These are phyloP conservation scores for Calliphora vomitoria DNA, from an alignment of 2,888 invertebrate genomes.

Conservation along the genomic window DNA sequence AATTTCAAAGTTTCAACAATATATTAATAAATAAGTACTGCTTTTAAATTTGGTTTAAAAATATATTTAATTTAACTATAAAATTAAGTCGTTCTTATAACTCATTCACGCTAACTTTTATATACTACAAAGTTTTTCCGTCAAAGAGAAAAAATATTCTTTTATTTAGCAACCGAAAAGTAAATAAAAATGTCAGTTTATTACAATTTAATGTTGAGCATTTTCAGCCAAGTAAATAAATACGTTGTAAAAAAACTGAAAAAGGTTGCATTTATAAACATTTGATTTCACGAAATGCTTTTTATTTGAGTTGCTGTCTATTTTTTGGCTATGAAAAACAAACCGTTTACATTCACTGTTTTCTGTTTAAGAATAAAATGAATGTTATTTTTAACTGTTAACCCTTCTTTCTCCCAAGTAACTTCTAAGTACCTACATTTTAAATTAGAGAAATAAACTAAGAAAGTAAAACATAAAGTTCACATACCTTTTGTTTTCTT, in stretches of 20 bases:
- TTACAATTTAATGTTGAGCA: constrained; percentile 48
- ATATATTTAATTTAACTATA: no score
- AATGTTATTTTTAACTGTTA: no score
- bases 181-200: constrained; percentile 41
- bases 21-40: no score
- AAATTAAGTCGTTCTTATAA: no score
- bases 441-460: constrained; percentile 17
- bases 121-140: no score
- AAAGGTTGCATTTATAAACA: neutral
- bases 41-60: no score
- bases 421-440: no score
- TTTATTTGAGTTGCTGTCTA: constrained; percentile 18
- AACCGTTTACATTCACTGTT: no score
- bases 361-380: no score
- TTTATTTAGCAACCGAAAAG: constrained; percentile 23
- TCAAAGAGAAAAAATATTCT: neutral
- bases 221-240: constrained; percentile 20
- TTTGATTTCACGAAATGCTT: neutral
- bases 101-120: no score
- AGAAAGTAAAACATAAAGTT: neutral
- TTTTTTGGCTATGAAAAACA: neutral
- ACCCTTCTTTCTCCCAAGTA: no score
- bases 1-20: no score
- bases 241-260: neutral
- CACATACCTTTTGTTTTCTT: neutral